Conservation (phyloP, 2,113 vertebrate genomes). For the Capra hircus region DNA sequence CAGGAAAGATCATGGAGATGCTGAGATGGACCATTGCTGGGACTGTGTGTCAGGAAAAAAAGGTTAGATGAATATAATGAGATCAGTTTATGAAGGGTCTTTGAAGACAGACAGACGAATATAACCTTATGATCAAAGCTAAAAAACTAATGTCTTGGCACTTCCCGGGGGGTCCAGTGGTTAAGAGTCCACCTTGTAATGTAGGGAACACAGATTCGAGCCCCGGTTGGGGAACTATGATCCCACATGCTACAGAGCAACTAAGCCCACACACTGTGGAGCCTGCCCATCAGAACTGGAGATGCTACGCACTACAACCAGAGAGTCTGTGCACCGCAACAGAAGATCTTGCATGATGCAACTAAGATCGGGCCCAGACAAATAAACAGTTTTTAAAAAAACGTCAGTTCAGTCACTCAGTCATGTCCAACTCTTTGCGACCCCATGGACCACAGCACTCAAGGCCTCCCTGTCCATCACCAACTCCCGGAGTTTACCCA, state of each 20-base stretch:
- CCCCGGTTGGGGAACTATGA: background rate
- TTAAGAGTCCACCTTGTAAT: background rate
- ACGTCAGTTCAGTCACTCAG: background rate
- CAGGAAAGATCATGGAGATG: background rate
- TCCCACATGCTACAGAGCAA: background rate
- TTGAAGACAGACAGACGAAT: background rate
- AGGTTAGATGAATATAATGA: background rate
- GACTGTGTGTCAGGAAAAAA: background rate
- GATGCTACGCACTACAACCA: accelerated
- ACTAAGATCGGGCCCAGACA: background rate
- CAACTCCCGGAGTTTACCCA: background rate
- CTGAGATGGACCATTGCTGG: background rate
- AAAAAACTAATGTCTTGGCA: background rate
- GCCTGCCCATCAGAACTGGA: background rate
- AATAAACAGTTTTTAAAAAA: background rate
- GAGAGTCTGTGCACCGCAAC: background rate
- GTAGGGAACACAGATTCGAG: background rate
- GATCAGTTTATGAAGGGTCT: background rate
- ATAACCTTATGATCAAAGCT: background rate
- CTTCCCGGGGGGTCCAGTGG: background rate
- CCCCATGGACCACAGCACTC: background rate
- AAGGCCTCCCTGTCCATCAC: background rate
- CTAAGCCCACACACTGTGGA: background rate
- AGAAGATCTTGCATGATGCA: background rate
- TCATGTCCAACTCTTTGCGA: background rate